Conservation (phyloP, 2,113 vertebrate species). For the Bufo bufo region DNA sequence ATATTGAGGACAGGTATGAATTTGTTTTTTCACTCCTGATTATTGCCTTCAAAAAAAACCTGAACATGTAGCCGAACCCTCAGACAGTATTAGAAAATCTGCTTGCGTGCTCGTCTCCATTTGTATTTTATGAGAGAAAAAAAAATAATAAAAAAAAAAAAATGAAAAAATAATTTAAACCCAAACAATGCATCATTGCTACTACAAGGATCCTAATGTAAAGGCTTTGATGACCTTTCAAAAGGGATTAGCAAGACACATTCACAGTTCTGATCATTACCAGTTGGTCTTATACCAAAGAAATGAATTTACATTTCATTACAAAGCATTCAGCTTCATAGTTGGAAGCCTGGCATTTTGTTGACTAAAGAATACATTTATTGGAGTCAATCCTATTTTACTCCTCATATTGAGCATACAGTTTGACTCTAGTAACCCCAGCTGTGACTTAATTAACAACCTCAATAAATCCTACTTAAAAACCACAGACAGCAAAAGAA, state of each 20-base stretch:
- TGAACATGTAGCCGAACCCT: too few species aligned
- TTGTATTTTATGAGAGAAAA: too few species aligned
- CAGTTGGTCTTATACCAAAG: constrained; percentile 47
- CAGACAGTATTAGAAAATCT: too few species aligned
- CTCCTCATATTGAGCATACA: constrained; percentile 69
- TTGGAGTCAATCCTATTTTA: constrained; percentile 70
- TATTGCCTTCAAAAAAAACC: too few species aligned
- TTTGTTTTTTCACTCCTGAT: too few species aligned
- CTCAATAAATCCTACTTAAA: constrained; percentile 81
- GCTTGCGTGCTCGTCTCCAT: too few species aligned
- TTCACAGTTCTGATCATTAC: constrained; percentile 57
- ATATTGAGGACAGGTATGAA: too few species aligned
- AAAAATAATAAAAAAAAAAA: too few species aligned
- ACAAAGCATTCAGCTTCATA: constrained; percentile 62
- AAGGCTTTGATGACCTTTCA: constrained; percentile 41
- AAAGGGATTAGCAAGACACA: constrained; percentile 60
- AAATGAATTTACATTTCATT: constrained; percentile 61
- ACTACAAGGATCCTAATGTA: constrained; percentile 7
- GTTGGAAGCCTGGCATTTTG: constrained; percentile 65
- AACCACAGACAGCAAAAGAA: constrained; percentile 73
- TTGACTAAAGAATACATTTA: constrained; percentile 67
- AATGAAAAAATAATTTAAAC: too few species aligned
- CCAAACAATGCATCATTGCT: neutral
- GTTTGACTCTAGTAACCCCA: constrained; percentile 74
- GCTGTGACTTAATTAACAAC: constrained; percentile 78